These are phyloP conservation scores for Solenodon paradoxus DNA, from an alignment of 2,113 vertebrate genomes.

Conservation along the genomic window DNA sequence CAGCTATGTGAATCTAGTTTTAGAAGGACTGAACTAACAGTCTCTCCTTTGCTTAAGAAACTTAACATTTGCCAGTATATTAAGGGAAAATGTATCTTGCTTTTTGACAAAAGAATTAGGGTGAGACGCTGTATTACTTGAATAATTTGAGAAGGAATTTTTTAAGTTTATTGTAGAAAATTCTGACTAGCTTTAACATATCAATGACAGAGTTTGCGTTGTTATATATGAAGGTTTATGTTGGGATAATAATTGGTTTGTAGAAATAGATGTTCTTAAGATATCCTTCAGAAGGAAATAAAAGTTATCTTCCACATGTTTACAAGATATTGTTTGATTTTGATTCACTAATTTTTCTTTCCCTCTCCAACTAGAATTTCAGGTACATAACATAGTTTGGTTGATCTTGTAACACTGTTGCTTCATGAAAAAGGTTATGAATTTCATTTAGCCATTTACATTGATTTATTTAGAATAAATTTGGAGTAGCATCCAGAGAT, in stretches of 20 bases:
- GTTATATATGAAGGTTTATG: background rate
- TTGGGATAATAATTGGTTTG: background rate
- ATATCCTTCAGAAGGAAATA: background rate
- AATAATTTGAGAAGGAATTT: constrained; percentile 20
- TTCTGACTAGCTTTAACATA: background rate
- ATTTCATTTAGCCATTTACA: background rate
- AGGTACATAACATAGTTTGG: background rate
- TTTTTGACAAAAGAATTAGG: constrained; percentile 28
- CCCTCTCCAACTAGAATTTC: background rate
- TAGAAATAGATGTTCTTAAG: background rate
- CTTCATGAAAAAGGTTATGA: background rate
- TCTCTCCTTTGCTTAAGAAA: constrained; percentile 44
- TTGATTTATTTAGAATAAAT: constrained; percentile 5
- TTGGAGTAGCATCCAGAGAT: background rate
- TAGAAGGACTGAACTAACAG: background rate
- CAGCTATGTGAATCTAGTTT: background rate
- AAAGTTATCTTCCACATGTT: background rate
- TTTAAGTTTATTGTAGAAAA: background rate
- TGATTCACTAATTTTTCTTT: constrained; percentile 6
- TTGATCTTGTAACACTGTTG: background rate
- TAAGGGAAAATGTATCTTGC: background rate
- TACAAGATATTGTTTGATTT: background rate
- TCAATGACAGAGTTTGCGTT: background rate
- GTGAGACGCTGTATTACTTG: background rate
- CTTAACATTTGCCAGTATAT: background rate